Base-by-base conservation (phyloP, 2,113 vertebrate genomes). In the Eira barbara region DNA sequence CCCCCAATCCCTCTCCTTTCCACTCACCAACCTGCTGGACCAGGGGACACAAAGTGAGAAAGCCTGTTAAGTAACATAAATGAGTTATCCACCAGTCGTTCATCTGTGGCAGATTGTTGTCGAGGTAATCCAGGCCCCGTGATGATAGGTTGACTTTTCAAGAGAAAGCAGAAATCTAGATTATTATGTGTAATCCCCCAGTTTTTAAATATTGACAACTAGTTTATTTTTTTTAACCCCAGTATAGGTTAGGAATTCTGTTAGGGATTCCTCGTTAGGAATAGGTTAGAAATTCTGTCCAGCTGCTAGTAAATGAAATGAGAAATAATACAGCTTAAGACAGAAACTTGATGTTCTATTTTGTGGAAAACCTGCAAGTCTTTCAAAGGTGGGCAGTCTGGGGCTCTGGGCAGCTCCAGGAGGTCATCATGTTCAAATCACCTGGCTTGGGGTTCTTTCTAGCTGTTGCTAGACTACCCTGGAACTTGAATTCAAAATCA, bases 251-350 rank as follows among this genome's bases (percentile, higher is more conserved):
- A 95, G 69, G 55, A 95, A 89, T 39, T 95, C 61, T 69, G 61
- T 87, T 87, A 45, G 42, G 39, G 73, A 76, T 76, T 76, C 39
- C 6, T 42, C 3, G 0, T 76, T 76, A 29, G 39, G 42, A 17
- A 89, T n/a, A 89, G 45, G 42, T 91, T 96, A 93, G 61, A 47
- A 95, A 89, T 52, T 96, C 39, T 61, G 55, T 87, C 83, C 55
- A 67, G 23, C 23, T 67, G 13, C 47, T 45, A 78, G 49, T 39
- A 55, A 82, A 1, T 42, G 21, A 85, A 39, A 71, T 15, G 36
- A 83, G 47, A 88, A 88, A 36, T 23, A 71, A 79, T 45, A 71
- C 0, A 8, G 13, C 39, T 84, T 63, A 83, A 57, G 73, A 29
- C 6, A 71, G n/a, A 67, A 42, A 55, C 63, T 76, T 17, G 20